Evolutionary conservation across 1,140 invertebrate genomes (phyloP).

Genomic region (Dreissena rostriformis): DNA sequence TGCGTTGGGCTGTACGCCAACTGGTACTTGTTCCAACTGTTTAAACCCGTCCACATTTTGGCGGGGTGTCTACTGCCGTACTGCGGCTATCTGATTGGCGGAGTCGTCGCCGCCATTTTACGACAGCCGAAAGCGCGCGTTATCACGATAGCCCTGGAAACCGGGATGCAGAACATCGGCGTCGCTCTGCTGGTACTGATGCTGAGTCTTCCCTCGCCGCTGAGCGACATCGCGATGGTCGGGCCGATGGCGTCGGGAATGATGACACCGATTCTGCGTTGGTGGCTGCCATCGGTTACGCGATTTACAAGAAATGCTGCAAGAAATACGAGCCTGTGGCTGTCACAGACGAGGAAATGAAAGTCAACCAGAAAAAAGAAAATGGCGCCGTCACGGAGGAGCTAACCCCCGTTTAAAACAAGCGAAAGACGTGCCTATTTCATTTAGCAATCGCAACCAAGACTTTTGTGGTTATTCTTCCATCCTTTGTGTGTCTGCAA

Average conservation of each 20-base stretch:
- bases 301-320: constrained; percentile 64
- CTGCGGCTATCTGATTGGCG: constrained; percentile 92
- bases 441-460: too few relatives aligned
- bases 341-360: constrained; percentile 1
- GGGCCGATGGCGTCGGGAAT: constrained; percentile 86
- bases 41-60: constrained; percentile 85
- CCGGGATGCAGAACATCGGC: constrained; percentile 83
- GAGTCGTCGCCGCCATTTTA: constrained; percentile 64
- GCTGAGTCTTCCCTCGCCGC: constrained; percentile 80
- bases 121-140: constrained; percentile 76
- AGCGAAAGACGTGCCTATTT: too few relatives aligned
- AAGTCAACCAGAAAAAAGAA: neutral
- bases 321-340: constrained; percentile 59
- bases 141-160: constrained; percentile 83
- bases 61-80: constrained; percentile 93
- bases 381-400: constrained; percentile 1
- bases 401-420: constrained; percentile 5
- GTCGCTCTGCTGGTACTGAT: constrained; percentile 81
- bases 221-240: constrained; percentile 81
- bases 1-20: constrained; percentile 95
- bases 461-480: too few relatives aligned
- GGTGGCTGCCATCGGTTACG: constrained; percentile 59
- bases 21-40: constrained; percentile 94
- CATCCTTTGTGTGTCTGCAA: too few relatives aligned
- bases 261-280: constrained; percentile 96